Evolutionary conservation across 2,888 invertebrate species (phyloP).

Genomic region (Cephonodes hylas): DNA sequence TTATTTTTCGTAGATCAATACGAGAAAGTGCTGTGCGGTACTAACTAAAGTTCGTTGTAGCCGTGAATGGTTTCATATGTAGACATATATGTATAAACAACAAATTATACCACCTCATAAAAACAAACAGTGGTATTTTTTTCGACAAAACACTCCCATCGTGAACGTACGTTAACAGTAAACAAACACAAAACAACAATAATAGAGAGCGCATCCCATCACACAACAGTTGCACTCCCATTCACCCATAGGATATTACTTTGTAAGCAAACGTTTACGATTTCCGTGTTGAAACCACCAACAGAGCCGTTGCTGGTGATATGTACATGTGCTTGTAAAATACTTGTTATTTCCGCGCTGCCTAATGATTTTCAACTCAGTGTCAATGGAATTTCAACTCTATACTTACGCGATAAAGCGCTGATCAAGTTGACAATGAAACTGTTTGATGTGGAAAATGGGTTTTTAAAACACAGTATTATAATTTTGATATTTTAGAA

Average conservation of each 20-base stretch:
- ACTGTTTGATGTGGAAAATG: neutral
- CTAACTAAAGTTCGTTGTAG: too few species aligned
- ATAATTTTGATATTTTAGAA: neutral
- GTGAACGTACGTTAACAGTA: neutral
- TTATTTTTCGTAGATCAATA: too few species aligned
- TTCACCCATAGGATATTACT: constrained; percentile 27
- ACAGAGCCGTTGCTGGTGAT: neutral
- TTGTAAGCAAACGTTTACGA: constrained; percentile 15
- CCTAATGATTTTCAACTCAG: neutral
- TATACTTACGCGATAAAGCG: neutral
- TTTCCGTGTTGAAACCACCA: constrained; percentile 11
- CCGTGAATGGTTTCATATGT: too few species aligned
- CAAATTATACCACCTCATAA: neutral
- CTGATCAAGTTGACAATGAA: neutral
- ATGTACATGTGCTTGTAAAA: neutral
- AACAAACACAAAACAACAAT: neutral
- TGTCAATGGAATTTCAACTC: neutral
- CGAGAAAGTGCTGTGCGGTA: too few species aligned
- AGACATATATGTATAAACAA: neutral
- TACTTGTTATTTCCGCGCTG: constrained; percentile 37
- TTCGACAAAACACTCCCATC: neutral
- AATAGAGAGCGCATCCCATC: constrained; percentile 14
- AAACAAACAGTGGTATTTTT: neutral
- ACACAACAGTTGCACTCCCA: constrained; percentile 22
- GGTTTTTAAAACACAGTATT: neutral